These are phyloP conservation scores for Clunio marinus DNA, from an alignment of 2,888 invertebrate genomes.

Conservation along the genomic window DNA sequence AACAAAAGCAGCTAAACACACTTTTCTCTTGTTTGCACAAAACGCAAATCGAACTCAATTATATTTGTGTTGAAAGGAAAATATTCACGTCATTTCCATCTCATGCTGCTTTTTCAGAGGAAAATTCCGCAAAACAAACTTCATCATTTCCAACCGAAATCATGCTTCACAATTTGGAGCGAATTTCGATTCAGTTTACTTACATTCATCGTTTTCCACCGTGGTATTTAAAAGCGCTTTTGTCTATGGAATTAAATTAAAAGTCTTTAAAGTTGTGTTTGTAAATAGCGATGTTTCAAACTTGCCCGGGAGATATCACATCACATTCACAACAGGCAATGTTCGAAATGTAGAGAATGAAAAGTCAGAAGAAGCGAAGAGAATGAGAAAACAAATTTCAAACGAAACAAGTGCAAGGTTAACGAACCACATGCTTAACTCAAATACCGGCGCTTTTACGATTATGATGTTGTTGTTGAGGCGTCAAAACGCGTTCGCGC, in stretches of 20 bases:
- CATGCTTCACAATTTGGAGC: neutral
- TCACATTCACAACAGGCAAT: neutral
- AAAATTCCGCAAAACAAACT: neutral
- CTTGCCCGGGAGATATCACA: no score
- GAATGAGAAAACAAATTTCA: neutral
- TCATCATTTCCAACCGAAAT: neutral
- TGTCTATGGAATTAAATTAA: neutral
- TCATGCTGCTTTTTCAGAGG: constrained; percentile 2
- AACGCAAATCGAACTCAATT: neutral
- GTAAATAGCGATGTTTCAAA: no score
- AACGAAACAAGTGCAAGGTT: constrained; percentile 36
- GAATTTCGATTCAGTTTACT: no score
- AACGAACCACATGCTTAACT: constrained; percentile 23
- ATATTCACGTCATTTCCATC: neutral
- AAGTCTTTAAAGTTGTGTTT: neutral
- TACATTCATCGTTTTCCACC: no score
- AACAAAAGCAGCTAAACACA: neutral
- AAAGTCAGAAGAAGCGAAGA: neutral
- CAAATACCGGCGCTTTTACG: constrained; percentile 20
- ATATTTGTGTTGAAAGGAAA: neutral
- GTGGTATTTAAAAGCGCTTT: no score
- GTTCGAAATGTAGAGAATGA: neutral
- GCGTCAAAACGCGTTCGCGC: constrained; percentile 12
- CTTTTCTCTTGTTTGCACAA: constrained; percentile 6
- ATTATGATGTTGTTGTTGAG: no score